Base-by-base conservation (phyloP, 2,113 vertebrate species). In the Psittacara wagleri region DNA sequence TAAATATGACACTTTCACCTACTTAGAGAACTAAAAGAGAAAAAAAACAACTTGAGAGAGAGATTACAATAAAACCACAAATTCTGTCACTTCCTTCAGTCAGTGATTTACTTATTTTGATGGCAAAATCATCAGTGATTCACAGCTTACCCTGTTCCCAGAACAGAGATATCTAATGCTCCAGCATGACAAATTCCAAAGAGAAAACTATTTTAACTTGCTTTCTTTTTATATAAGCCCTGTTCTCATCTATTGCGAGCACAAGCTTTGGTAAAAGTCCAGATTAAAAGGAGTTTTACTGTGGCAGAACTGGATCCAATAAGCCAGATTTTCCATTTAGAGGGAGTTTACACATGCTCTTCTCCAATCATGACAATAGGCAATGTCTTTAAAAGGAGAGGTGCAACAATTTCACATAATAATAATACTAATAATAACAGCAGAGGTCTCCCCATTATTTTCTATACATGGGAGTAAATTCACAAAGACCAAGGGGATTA, bases 101-200 rank as follows among this genome's bases (percentile, higher is more conserved):
- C 52, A 17, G 9, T 80, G 37, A 89, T 86, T 89, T 89, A 76
- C 44, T 91, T 68, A 33, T 76, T 94, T 96, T 88, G 52, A 67
- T 72, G 81, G 88, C 81, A 91, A 86, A 93, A 68, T 78, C 84
- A 88, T 46, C 84, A 70, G 76, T 43, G 80, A 75, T 79, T 88
- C 84, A 75, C 46, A 43, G 67, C 57, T 79, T 37, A 6, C 57
- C 70, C 44, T 82, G 80, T 75, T 93, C 67, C 84, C 76, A 72
- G 75, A 85, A 75, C 37, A 55, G 66, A 66, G 87, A 69, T 66
- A 69, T 41, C 66, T 41, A 66, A 69, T 61, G 68, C 52, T 74
- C 16, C 15, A 77, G 31, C 37, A 41, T 17, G 69, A 59, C 43
- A 80, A 91, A 92, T 59, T 79, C 70, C 77, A 93, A 74, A 57